Percentiles rank a stretch among this genome's conserved stretches.
Conservation (phyloP, 2,797 vertebrate genomes). For the Selene dorsalis region DNA sequence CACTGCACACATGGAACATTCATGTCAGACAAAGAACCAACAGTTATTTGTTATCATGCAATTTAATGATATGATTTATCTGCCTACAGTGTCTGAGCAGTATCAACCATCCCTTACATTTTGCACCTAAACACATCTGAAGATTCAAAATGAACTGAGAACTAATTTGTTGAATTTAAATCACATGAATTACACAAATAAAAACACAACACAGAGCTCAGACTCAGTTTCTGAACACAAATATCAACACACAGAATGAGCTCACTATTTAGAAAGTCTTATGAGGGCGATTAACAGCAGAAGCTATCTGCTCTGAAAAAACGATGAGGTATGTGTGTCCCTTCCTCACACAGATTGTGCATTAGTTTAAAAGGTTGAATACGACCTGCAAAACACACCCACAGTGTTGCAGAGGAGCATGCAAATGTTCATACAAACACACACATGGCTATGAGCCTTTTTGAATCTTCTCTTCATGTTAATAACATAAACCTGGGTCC, state of each 20-base stretch:
- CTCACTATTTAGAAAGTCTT: conserved; percentile 28
- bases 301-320: conserved; percentile 32
- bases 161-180: conserved; percentile 3
- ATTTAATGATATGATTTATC: background rate
- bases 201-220: background rate
- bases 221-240: background rate
- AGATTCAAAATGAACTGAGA: background rate
- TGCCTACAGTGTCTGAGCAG: background rate
- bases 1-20: conserved; percentile 32
- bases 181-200: background rate
- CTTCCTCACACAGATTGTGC: conserved; percentile 15
- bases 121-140: background rate
- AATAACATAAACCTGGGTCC: background rate
- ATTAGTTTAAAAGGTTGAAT: conserved; percentile 42
- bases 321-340: conserved; percentile 36
- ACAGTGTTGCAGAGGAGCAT: conserved; percentile 12
- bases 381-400: conserved; percentile 45
- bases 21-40: conserved; percentile 25
- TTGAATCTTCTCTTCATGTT: background rate
- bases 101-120: background rate
- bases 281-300: conserved; percentile 39
- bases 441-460: background rate
- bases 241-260: conserved; percentile 17
- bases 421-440: conserved; percentile 18
- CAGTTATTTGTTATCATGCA: conserved; percentile 39